Base-by-base conservation (phyloP, 1,140 invertebrate species). In the Drosophila navojoa region DNA sequence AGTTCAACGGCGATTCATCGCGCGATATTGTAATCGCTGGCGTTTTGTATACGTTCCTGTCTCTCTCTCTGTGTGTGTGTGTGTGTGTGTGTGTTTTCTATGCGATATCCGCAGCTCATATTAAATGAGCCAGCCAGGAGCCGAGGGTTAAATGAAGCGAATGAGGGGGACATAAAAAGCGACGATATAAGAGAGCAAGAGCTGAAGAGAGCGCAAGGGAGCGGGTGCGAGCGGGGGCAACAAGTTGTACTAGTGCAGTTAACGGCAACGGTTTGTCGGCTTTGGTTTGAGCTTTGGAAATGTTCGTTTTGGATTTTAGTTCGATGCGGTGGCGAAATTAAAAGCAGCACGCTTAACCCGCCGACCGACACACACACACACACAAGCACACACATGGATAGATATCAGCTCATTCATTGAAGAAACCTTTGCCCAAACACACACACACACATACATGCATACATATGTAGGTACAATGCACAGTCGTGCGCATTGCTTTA, bases 1-100 rank as follows among this genome's bases (percentile, higher is more conserved):
- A 87, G 82, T 87, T 87, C 82, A 87, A 69, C 76, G 42, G 47
- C 79, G 79, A 87, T 87, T 87, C 75, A 87, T 76, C 71, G 84
- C 76, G 75, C 76, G 79, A 79, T 87, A 86, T 82, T 89, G 82
- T 86, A 86, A 86, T 86, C 84, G 82, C 72, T 62, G 10, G 32
- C 22, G 54, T 53, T 54, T 64, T 29, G 19, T 9, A 16, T 55
- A 55, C 70, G 38, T 42, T 10, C 13, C 35, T 13, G 10, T 32
- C 6, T 32, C 0, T 32, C 7, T 45, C 27, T 32, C 4, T 58
- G 42, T 58, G 40, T 58, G 38, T 58, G n/a, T 55, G 38, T 47
- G 16, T 50, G 13, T 50, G 19, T 49, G 16, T 62, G 27, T 73
- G 52, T 75, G 58, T 27, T n/a, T n/a, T 45, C 42, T 45, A 45